Percentiles rank a stretch among this genome's conserved stretches.
These are phyloP conservation scores for Falco biarmicus DNA, from an alignment of 2,797 vertebrate genomes.

Conservation along the genomic window DNA sequence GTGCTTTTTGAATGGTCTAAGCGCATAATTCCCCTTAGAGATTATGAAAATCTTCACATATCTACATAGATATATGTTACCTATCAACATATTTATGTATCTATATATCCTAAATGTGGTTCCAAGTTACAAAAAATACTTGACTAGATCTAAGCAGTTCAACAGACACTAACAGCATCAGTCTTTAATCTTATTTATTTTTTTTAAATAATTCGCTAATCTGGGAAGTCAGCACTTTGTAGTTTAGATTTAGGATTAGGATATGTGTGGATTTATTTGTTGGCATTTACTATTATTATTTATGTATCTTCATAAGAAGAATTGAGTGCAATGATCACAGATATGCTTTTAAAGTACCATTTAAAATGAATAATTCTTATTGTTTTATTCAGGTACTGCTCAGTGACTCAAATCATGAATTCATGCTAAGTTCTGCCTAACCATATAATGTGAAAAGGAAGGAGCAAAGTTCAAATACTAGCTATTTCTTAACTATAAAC, in stretches of 20 bases:
- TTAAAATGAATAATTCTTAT: background rate
- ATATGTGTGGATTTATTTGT: background rate
- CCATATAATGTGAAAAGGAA: background rate
- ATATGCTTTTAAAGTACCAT: background rate
- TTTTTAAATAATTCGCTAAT: background rate
- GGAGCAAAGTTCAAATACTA: background rate
- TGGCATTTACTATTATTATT: background rate
- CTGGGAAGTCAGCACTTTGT: background rate
- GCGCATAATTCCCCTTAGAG: background rate
- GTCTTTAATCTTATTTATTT: background rate
- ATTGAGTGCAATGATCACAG: background rate
- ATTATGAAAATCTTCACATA: background rate
- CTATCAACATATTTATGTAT: background rate
- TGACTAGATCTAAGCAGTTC: background rate
- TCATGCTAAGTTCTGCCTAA: background rate
- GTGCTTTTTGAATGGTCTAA: background rate
- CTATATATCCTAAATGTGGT: background rate
- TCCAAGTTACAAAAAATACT: background rate
- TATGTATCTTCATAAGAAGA: background rate
- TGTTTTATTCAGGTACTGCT: background rate
- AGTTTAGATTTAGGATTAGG: background rate
- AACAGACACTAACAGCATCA: background rate
- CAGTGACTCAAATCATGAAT: background rate
- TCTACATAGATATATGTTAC: background rate
- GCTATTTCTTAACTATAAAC: background rate